Base-by-base conservation (phyloP, 2,797 vertebrate species). In the Pipistrellus pygmaeus region DNA sequence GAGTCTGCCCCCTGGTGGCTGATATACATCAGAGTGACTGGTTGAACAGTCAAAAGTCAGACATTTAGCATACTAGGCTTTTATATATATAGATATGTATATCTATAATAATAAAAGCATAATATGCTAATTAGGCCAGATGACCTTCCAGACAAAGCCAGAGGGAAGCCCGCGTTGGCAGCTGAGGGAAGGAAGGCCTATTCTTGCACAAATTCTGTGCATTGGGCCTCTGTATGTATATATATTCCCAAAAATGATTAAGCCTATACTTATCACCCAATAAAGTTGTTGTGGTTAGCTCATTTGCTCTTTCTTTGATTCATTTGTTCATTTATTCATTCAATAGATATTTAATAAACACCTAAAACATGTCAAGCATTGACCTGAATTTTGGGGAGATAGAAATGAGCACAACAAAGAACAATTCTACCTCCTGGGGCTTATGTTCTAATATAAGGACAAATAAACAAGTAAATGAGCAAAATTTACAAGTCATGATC, bases 331-430 rank as follows among this genome's bases (percentile, higher is more conserved):
- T 53, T 23, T 81, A 46, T 30, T 93, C 84, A 41, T 32, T 87
- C 44, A 69, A 66, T 20, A 21, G 51, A 38, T 87, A 73, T 78
- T 69, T 78, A 85, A 88, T 75, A 75, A 69, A 25, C 23, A 91
- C 64, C 57, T 88, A 76, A 87, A 86, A 76, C 18, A n/a, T 75
- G 60, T 64, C 51, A 83, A 89, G 53, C 72, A 76, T 27, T 95
- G 83, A 75, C 55, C 78, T 92, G 77, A 88, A 91, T 85, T 90
- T 85, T 94, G 11, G 8, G 6, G 30, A 81, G 30, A 75, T 18
- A 62, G 38, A 91, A 86, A 68, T 14, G 51, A 94, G 73, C n/a
- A 88, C 23, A 62, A 80, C 6, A 93, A 75, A 60, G 18, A 75
- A 88, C 27, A 7, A 32, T 4, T 35, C 60, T 88, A 3, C 69